Conservation (phyloP, 2,797 vertebrate species). For the Chaetodon trifasciatus region DNA sequence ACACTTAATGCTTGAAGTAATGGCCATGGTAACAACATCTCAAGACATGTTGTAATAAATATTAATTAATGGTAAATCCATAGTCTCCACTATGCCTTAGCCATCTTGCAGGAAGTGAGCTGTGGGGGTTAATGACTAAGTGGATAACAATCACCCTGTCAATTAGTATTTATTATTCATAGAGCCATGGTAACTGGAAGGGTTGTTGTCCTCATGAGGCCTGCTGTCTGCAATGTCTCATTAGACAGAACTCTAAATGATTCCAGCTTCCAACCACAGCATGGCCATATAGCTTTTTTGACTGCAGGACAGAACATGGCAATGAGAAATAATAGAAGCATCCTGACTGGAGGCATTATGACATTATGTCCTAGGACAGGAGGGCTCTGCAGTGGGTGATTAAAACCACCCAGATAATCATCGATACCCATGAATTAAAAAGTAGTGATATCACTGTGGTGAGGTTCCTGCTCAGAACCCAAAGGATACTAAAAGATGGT, state of each 20-base stretch:
- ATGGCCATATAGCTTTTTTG: neutral
- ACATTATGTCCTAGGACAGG: too few relatives aligned
- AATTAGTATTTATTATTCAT: constrained; percentile 56
- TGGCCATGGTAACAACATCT: neutral
- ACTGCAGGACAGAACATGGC: constrained; percentile 19
- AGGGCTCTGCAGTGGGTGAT: too few relatives aligned
- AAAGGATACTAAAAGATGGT: too few relatives aligned
- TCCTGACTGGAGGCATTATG: too few relatives aligned
- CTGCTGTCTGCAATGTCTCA: constrained; percentile 40
- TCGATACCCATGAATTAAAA: too few relatives aligned
- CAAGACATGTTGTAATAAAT: neutral
- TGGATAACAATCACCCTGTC: constrained; percentile 39
- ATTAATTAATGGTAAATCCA: neutral
- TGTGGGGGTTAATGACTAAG: constrained; percentile 26
- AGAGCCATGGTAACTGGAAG: constrained; percentile 43
- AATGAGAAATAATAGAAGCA: neutral
- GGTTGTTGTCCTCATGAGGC: constrained; percentile 25
- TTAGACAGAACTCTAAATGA: constrained; percentile 31
- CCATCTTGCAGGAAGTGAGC: constrained; percentile 8
- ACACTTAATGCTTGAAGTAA: constrained; percentile 7
- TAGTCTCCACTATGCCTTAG: neutral
- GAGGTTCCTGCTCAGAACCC: too few relatives aligned
- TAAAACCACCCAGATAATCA: too few relatives aligned
- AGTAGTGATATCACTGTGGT: too few relatives aligned
- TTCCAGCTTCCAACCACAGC: constrained; percentile 7